Base-by-base conservation (phyloP, 2,888 invertebrate genomes). In the Alloscopus bannaensis region DNA sequence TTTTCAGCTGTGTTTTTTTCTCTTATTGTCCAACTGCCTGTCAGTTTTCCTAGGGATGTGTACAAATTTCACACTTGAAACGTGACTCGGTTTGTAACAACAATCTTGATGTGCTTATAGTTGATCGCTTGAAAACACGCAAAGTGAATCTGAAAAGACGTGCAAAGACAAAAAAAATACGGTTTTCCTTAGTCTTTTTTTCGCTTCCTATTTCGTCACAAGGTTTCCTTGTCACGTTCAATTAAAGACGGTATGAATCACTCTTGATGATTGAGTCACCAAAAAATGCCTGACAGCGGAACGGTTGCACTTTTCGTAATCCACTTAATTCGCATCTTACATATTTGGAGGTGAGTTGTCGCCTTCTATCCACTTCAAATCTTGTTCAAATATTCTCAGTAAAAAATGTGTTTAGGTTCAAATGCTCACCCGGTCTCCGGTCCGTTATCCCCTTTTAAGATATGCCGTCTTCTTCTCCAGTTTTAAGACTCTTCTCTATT, bases 31-130 rank as follows among this genome's bases (percentile, higher is more conserved):
- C 31, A 60, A 60, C 36, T 60, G 59, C 31, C 36, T 60, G 59
- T 60, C 59, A 60, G 18, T 3, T 22, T n/a, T n/a, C n/a, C n/a
- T 16, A n/a, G 40, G 65, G 73, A 73, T 65, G 57, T 31, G 73
- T 73, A 73, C 65, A 73, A 73, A 73, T 73, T 62, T 45, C 18
- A 18, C n/a, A 42, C 29, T 65, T 73, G 55, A 65, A 73, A 73
- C 73, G 73, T 73, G 73, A 73, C 73, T 73, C 42, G 73, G 64
- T 64, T 42, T 42, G 55, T 73, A 73, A 73, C 65, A 65, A 73
- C 65, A 57, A 50, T 71, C 50, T 71, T 71, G 47, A 62, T 62
- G 60, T 52, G 62, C 6, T 57, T 36, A 70, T 70, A 70, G 16
- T 66, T 66, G 31, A 20, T 36, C 36, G 36, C 29, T 36, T 36